Evolutionary conservation across 2,888 invertebrate genomes (phyloP), one percentile per base, ranked within the genome.

Genomic region (Andrena praecox): DNA sequence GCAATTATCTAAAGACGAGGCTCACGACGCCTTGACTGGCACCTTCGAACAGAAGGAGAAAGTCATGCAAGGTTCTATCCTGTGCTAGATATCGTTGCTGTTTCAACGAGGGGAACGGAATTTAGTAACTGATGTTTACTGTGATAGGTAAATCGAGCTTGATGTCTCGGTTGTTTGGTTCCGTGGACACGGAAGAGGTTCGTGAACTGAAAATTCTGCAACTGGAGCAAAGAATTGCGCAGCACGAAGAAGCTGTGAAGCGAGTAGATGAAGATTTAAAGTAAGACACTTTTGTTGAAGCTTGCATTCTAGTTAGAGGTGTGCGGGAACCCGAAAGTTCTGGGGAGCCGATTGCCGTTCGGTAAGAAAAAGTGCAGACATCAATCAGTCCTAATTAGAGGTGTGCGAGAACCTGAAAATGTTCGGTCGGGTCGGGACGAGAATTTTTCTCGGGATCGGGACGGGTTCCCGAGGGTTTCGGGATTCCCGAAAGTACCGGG

Each of bases 161-260:
- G n/a, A 96, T 97, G 96, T 96, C 96, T 0, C 95, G 97, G 0
- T 91, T 97, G 82, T 96, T 97, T 93, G 97, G 97, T 56, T 96
- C 96, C 75, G 96, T 97, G 0, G 97, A 97, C 90, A 96, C 97
- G 0, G 97, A 97, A 91, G 97, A 97, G 89, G 96, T 97, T 60
- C 95, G 96, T 31, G 97, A 97, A 93, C 95, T 96, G 87, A 96
- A 96, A 93, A 95, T 97, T 74, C 95, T 96, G 70, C 95, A 95
- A 71, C 94, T 97, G 71, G 97, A 97, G 93, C 94, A 95, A 88
- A 96, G 96, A 93, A 96, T 97, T 88, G 94, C 95, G 74, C 95
- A 96, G 62, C 96, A 96, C 67, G 95, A 95, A 81, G 94, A 94
- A 50, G 94, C 95, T 80, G 96, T 96, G 3, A 95, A 95, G 77